Base-by-base conservation (phyloP, 2,888 invertebrate genomes). In the Drosophila koepferae region DNA sequence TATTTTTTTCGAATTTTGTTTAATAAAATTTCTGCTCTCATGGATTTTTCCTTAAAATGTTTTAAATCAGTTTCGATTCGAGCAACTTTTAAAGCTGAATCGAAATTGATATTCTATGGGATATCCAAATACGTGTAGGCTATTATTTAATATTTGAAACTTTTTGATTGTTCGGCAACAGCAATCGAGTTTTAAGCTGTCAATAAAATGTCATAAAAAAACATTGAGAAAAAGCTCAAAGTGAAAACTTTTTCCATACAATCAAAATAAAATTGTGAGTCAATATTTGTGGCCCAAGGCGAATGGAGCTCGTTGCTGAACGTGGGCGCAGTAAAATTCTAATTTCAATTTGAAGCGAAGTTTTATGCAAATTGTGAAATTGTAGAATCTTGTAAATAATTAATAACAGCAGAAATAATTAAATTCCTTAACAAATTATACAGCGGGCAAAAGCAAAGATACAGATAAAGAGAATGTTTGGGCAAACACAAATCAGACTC, bases 291-390 rank as follows among this genome's bases (percentile, higher is more conserved):
- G 44, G 31, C 28, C 23, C 23, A 9, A 8, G 34, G 46, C 44
- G 31, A 51, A 38, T 40, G 63, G 60, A 58, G 61, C 61, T 61
- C 14, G 48, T 51, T 8, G 16, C 28, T 3, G n/a, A 2, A 2
- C 9, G 58, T 69, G 69, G 74, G 20, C 18, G 8, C 49, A 18
- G 51, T 46, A 38, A 41, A 31, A 74, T 79, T 74, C 70, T 2
- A 66, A 59, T 68, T 77, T 7, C 60, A 60, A 71, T 54, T 75
- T 81, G 78, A 71, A 61, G 38, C 16, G 41, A 80, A 81, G 80
- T 84, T 84, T 41, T 81, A 87, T 87, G 89, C 80, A 78, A 89
- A 89, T 84, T 81, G 65, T 74, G 59, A 85, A 80, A 12, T 49
- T 34, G 31, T 34, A 31, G 18, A 49, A 49, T 49, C 66, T 8